Base-by-base conservation (phyloP, 2,113 vertebrate genomes). In the Fregetta grallaria region DNA sequence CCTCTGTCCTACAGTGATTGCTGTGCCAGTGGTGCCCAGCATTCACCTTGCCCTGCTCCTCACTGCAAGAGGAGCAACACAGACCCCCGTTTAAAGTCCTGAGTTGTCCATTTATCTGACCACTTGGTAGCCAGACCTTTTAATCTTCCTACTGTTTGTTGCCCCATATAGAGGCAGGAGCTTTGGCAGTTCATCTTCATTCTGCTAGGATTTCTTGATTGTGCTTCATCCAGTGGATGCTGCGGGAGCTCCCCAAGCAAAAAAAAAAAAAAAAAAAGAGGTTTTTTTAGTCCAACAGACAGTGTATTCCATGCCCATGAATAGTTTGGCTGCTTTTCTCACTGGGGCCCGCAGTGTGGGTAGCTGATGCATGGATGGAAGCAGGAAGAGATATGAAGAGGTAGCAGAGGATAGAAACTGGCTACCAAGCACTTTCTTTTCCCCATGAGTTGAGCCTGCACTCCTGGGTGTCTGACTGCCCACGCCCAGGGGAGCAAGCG, bases 311-410 rank as follows among this genome's bases (percentile, higher is more conserved):
- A 76, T 1, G 0, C 27, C 34, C 50, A 18, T 68, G 62, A 79
- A 90, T 22, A 95, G 25, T 86, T 94, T 73, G 66, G 9, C 50
- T 93, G 55, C 47, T 91, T 86, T 91, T 86, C 78, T 92, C 56
- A 34, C 61, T 50, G 52, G 13, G 44, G 32, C 59, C 59, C 59
- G 55, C 19, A 38, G 29, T 30, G 50, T 84, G 85, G 75, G 72
- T 67, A 92, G 59, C 75, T 74, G 75, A 17, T 91, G 50, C 47
- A n/a, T 55, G 49, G 68, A 61, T 45, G 61, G 68, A 89, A 81
- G 83, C 16, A 88, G n/a, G 17, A 86, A 70, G n/a, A 90, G 59
- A 85, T 55, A 25, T 67, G 36, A 88, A 94, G 53, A 71, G 9
- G 27, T 49, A 75, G 80, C 61, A 86, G 58, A 72, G 72, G 86